Conservation (phyloP, 1,140 invertebrate genomes). For the Eupristina koningsbergeri region DNA sequence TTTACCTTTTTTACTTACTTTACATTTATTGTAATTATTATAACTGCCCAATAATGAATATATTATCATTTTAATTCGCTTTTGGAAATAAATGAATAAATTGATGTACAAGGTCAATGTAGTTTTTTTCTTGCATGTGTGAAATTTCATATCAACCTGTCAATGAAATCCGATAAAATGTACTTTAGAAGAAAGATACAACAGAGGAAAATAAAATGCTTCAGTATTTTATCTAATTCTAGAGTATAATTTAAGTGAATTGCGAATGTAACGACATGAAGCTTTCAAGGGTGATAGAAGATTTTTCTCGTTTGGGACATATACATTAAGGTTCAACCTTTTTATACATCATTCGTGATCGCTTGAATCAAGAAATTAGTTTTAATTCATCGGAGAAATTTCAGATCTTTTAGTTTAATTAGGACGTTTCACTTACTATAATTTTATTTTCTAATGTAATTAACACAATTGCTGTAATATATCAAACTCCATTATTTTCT, state of each 20-base stretch:
- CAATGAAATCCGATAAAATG: background rate
- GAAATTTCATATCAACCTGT: constrained; percentile 1
- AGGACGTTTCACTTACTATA: constrained; percentile 5
- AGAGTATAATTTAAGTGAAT: constrained; percentile 24
- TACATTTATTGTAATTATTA: too few relatives aligned
- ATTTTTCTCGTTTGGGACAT: constrained; percentile 9
- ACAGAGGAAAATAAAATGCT: background rate
- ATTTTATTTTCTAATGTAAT: constrained; percentile 39
- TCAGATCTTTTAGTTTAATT: constrained; percentile 36
- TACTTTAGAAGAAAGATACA: background rate
- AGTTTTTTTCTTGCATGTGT: background rate
- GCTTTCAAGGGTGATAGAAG: background rate
- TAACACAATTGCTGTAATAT: constrained; percentile 18
- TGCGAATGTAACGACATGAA: constrained; percentile 3
- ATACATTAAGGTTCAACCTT: constrained; percentile 13
- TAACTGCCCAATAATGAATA: too few relatives aligned
- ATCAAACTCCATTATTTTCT: background rate
- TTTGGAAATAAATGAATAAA: background rate
- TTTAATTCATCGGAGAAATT: constrained; percentile 31
- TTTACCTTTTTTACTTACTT: too few relatives aligned
- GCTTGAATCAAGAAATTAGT: constrained; percentile 31
- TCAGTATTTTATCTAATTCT: constrained; percentile 39
- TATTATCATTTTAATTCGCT: constrained; percentile 13
- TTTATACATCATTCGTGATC: constrained; percentile 15
- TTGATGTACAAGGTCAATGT: background rate